Evolutionary conservation across 2,888 invertebrate genomes (phyloP).

Genomic region (Lithophane socia): DNA sequence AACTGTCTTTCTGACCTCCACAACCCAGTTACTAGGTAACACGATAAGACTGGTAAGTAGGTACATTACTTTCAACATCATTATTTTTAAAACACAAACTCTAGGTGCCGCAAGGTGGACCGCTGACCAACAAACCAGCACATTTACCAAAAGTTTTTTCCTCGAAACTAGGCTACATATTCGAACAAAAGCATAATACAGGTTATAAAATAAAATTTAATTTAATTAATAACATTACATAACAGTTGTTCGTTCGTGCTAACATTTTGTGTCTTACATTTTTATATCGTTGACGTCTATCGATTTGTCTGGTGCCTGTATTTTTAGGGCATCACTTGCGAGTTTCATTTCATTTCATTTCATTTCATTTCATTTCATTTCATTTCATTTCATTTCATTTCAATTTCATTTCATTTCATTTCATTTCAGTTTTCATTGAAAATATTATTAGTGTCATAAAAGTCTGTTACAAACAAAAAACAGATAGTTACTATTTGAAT

Average conservation of each 20-base stretch:
- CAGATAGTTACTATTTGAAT: no score
- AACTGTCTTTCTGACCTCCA: no score
- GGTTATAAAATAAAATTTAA: constrained; percentile 45
- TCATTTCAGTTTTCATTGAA: constrained; percentile 27
- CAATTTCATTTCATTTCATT: no score
- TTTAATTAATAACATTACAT: no score
- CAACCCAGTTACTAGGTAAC: background rate
- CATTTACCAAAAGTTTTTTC: constrained; percentile 18
- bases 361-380: no score
- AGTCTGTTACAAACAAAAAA: no score
- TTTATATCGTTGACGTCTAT: constrained; percentile 56
- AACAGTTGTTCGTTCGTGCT: constrained; percentile 58
- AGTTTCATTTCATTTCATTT: no score
- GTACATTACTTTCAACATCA: background rate
- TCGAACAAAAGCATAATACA: constrained; percentile 35
- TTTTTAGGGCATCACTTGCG: constrained; percentile 18
- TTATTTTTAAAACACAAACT: no score
- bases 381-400: no score
- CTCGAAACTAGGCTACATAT: constrained; percentile 35
- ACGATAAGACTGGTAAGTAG: background rate
- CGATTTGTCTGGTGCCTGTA: constrained; percentile 48
- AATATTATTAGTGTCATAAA: background rate
- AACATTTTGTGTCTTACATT: constrained; percentile 50
- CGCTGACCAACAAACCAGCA: constrained; percentile 3
- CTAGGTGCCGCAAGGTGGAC: no score